Percentiles rank a stretch among this genome's conserved stretches.
phyloP scores from a whole-genome alignment of 2,888 invertebrate genomes.

The Lasioglossum vierecki region DNA sequence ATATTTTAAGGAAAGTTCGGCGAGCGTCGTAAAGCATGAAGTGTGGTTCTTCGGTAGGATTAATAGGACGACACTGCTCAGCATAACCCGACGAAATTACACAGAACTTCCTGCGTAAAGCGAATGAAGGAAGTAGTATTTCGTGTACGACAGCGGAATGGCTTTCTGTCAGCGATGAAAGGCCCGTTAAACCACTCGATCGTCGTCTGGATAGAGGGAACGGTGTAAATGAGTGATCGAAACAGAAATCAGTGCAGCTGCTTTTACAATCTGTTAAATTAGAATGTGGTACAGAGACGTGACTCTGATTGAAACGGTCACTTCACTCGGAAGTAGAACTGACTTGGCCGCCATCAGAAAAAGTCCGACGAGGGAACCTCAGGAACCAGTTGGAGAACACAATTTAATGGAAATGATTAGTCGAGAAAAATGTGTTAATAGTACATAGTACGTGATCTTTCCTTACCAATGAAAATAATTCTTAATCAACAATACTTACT shows the following conservation, averaged over 20 bases:
- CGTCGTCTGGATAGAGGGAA: neutral
- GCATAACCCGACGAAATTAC: constrained; percentile 55
- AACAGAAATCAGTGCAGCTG: neutral
- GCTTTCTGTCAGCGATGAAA: constrained; percentile 15
- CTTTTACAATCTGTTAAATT: neutral
- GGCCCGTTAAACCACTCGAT: constrained; percentile 1
- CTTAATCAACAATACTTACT: no score
- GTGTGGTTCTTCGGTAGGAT: constrained; percentile 16
- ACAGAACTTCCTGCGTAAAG: constrained; percentile 48
- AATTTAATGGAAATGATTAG: neutral
- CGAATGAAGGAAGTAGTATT: constrained; percentile 51
- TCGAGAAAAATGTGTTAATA: no score
- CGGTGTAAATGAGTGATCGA: neutral
- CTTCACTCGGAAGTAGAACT: neutral
- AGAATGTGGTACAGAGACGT: neutral
- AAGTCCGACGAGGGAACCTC: neutral
- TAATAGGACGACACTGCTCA: constrained; percentile 22
- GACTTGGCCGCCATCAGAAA: neutral
- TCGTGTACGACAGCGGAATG: constrained; percentile 32
- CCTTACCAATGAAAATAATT: no score
- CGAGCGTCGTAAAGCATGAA: constrained; percentile 34
- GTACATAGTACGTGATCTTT: no score
- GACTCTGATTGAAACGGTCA: neutral
- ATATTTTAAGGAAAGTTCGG: constrained; percentile 21
- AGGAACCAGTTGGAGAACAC: neutral